Evolutionary conservation across 2,888 invertebrate genomes (phyloP).

Genomic region (Portevinia maculata): DNA sequence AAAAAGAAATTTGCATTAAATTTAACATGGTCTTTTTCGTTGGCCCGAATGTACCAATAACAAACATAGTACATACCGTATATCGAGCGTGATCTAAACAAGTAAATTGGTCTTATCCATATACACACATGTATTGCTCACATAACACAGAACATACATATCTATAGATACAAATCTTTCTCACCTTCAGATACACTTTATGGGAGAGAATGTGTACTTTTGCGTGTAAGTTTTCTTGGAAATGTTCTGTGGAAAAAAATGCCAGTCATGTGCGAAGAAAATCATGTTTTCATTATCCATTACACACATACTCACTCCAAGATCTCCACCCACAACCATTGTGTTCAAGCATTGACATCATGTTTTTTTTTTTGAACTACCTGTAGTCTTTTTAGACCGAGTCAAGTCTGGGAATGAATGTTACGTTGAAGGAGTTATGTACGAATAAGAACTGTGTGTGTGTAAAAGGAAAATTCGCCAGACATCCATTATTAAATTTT

Average conservation of each 20-base stretch:
- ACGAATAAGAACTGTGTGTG: neutral
- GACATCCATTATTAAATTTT: slow-evolving; percentile 51
- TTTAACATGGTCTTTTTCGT: slow-evolving; percentile 41
- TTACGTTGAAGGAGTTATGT: neutral
- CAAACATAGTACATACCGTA: slow-evolving; percentile 44
- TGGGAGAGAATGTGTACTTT: slow-evolving; percentile 5
- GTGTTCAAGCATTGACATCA: neutral
- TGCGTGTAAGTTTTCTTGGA: neutral
- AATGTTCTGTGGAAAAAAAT: slow-evolving; percentile 28
- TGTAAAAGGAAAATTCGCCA: slow-evolving; percentile 13
- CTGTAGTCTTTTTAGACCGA: neutral
- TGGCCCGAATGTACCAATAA: slow-evolving; percentile 50
- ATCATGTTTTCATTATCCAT: slow-evolving; percentile 66
- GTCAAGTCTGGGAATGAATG: neutral
- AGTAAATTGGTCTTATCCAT: slow-evolving; percentile 59
- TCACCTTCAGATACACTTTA: slow-evolving; percentile 29
- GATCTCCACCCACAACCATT: neutral
- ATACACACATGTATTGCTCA: neutral
- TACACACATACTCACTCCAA: slow-evolving; percentile 39
- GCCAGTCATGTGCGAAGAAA: slow-evolving; percentile 58
- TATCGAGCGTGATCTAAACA: slow-evolving; percentile 45
- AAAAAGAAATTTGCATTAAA: slow-evolving; percentile 63
- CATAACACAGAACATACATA: neutral
- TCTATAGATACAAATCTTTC: slow-evolving; percentile 33
- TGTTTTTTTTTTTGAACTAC: slow-evolving; percentile 23